Conservation (phyloP, 2,888 invertebrate genomes). For the Hoplodrina blanda region DNA sequence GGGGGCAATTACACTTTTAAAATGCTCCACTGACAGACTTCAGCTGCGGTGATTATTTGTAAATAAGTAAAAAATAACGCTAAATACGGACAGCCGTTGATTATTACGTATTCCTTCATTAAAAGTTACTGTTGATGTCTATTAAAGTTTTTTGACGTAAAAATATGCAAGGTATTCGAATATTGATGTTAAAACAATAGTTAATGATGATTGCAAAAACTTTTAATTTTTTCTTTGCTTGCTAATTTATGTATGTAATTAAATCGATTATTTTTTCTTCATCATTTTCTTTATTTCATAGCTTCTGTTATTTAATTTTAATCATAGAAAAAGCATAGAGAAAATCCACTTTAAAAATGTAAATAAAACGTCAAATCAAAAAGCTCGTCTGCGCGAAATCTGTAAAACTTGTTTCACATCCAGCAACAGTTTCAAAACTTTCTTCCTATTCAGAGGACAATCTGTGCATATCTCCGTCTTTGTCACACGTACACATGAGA, state of each 20-base stretch:
- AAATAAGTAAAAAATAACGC: slow-evolving; percentile 57
- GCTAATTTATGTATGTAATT: neutral
- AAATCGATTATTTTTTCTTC: slow-evolving; percentile 2
- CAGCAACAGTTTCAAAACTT: slow-evolving; percentile 87
- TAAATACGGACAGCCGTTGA: slow-evolving; percentile 39
- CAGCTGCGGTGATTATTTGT: slow-evolving; percentile 61
- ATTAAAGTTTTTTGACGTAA: slow-evolving; percentile 14
- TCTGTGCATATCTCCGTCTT: slow-evolving; percentile 75
- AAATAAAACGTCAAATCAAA: slow-evolving; percentile 76
- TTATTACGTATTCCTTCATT: slow-evolving; percentile 42
- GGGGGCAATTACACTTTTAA: slow-evolving; percentile 74
- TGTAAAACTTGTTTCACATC: slow-evolving; percentile 88
- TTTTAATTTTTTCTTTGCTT: neutral
- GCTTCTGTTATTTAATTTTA: slow-evolving; percentile 20
- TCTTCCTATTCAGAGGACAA: slow-evolving; percentile 84
- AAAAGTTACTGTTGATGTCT: slow-evolving; percentile 26
- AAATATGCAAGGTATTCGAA: slow-evolving; percentile 13
- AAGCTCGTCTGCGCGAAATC: slow-evolving; percentile 86
- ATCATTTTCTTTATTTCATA: neutral
- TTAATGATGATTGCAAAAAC: slow-evolving; percentile 5
- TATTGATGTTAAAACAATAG: slow-evolving; percentile 16
- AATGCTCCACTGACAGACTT: slow-evolving; percentile 65
- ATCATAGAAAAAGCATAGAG: slow-evolving; percentile 22
- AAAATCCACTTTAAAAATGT: slow-evolving; percentile 60
- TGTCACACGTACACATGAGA: slow-evolving; percentile 70